A percentile compares a stretch with the other conserved stretches of the same genome.
These are phyloP conservation scores for Lottia gigantea DNA, from an alignment of 2,888 invertebrate species.

Conservation along the genomic window DNA sequence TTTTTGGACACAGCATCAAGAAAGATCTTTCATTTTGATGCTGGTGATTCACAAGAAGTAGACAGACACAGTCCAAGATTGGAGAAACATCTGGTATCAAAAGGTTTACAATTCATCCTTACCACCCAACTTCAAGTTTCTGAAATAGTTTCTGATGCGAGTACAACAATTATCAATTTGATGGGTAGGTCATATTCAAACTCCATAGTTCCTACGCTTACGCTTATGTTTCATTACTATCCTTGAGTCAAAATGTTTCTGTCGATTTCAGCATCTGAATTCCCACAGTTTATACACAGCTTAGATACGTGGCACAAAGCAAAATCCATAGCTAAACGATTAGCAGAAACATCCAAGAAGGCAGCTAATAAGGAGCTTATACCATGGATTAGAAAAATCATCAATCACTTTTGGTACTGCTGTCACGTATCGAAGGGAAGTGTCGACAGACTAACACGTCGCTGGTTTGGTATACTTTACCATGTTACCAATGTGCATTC, in stretches of 20 bases:
- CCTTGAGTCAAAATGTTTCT: no score
- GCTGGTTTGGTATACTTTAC: slow-evolving; percentile 5
- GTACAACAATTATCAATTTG: neutral
- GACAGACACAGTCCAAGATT: neutral
- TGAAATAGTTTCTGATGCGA: neutral
- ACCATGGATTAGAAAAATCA: neutral
- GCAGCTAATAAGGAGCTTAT: neutral
- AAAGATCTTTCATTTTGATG: neutral
- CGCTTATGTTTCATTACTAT: no score
- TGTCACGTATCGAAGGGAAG: neutral
- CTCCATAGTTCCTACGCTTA: no score
- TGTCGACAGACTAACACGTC: neutral
- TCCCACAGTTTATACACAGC: neutral
- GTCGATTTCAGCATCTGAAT: neutral
- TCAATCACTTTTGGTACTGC: neutral
- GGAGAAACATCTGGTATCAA: neutral
- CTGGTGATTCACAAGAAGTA: neutral
- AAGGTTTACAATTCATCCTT: neutral
- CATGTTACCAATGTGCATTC: slow-evolving; percentile 2
- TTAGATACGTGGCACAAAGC: neutral
- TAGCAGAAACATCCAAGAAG: neutral
- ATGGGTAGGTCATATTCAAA: neutral
- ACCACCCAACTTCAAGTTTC: neutral
- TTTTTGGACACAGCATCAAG: neutral
- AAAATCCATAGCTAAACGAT: neutral